A percentile compares a stretch with the other conserved stretches of the same genome.
Conservation (phyloP, 2,113 vertebrate species). For the Rostratula benghalensis region DNA sequence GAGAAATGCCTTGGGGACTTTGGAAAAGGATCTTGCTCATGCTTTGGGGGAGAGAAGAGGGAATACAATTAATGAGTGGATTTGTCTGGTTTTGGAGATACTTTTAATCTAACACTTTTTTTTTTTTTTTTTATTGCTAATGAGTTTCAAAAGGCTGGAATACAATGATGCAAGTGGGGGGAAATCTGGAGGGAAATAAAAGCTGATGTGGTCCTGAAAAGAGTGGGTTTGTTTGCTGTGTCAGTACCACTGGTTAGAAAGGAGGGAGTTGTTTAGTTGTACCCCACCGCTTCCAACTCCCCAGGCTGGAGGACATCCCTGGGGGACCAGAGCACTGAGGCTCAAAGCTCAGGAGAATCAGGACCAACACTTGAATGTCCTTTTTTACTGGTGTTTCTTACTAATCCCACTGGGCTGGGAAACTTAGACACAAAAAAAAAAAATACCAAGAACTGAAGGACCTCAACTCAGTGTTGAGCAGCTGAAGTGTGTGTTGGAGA, state of each 20-base stretch:
- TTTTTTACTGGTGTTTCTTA: neutral
- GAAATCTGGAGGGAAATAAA: neutral
- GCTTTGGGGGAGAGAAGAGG: neutral
- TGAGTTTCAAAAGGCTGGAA: neutral
- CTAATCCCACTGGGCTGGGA: neutral
- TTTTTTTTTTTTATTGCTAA: neutral
- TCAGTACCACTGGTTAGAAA: neutral
- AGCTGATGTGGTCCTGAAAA: neutral
- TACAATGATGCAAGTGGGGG: neutral
- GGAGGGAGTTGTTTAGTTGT: neutral
- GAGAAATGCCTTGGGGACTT: neutral
- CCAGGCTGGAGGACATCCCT: neutral
- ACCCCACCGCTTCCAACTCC: neutral
- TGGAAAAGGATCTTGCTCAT: neutral
- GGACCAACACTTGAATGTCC: neutral
- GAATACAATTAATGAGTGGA: neutral
- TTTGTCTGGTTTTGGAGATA: neutral
- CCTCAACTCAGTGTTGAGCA: neutral
- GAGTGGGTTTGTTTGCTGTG: neutral
- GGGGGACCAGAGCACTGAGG: neutral
- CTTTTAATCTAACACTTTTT: neutral
- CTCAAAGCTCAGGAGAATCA: neutral
- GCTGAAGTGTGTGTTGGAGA: neutral
- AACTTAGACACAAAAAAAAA: rapidly evolving
- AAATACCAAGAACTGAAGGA: neutral